A percentile compares a stretch with the other conserved stretches of the same genome.
These are phyloP conservation scores for Taenaris catops DNA, from an alignment of 2,888 invertebrate genomes.

Conservation along the genomic window DNA sequence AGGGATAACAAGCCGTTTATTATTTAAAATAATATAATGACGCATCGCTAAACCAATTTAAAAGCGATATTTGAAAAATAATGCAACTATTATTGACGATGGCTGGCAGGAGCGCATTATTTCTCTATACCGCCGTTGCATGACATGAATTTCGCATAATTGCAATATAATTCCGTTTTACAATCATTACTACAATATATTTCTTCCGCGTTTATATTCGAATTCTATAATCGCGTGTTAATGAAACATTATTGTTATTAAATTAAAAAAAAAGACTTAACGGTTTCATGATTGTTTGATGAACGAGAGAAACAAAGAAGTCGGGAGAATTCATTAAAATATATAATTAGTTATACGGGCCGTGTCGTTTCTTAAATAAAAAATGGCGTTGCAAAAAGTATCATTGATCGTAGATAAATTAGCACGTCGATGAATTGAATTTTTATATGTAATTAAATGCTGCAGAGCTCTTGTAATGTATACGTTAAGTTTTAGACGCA, in stretches of 20 bases:
- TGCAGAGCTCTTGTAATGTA: no score
- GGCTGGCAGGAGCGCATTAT: conserved; percentile 16
- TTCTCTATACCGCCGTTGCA: conserved; percentile 24
- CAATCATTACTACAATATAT: conserved; percentile 29
- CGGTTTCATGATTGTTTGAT: conserved; percentile 26
- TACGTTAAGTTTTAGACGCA: no score
- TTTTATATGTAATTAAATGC: neutral
- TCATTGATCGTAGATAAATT: conserved; percentile 15
- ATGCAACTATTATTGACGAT: conserved; percentile 12
- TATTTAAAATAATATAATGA: conserved; percentile 11
- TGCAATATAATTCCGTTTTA: conserved; percentile 28
- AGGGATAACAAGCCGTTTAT: neutral
- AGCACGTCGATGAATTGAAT: conserved; percentile 15
- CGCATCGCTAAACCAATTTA: conserved; percentile 8
- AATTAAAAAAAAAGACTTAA: conserved; percentile 27
- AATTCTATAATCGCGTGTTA: conserved; percentile 35
- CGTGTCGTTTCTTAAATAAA: conserved; percentile 1
- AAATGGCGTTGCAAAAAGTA: conserved; percentile 3
- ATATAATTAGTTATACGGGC: conserved; percentile 3
- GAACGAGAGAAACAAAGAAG: conserved; percentile 22
- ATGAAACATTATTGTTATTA: conserved; percentile 27
- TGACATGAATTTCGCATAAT: conserved; percentile 28
- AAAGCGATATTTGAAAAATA: conserved; percentile 18
- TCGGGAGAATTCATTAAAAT: conserved; percentile 11
- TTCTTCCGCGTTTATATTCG: conserved; percentile 32